Evolutionary conservation across 2,113 vertebrate genomes (phyloP), one percentile per base, ranked within the genome.

Genomic region (Dasyprocta punctata): DNA sequence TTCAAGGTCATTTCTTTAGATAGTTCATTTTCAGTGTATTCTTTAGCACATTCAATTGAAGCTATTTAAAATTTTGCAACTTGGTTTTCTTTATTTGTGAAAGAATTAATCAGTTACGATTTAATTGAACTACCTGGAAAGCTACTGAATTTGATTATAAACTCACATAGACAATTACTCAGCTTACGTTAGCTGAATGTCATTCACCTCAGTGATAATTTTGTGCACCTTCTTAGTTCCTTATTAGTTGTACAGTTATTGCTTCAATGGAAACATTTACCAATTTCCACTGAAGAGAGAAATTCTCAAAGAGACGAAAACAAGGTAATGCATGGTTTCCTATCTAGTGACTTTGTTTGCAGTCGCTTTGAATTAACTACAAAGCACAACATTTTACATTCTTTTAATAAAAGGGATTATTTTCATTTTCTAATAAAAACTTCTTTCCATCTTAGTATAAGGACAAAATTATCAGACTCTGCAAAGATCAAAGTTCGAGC

Each of bases 51-150:
- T 90, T 96, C 19, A 63, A 93, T 96, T 94, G 2, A 97, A 12
- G 30, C 94, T 91, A 93, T 96, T 98, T 94, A 89, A 75, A 98
- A 96, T 33, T 97, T 98, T 97, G 7, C 49, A 97, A 82, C 56
- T 81, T 54, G 85, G 14, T 33, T 77, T 95, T 63, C 95, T 97
- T 94, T 71, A 38, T 97, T 93, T n/a, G 81, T 5, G 13, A 47
- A 94, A 71, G 47, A 96, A 98, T 90, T 93, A 97, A 91, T 89
- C 89, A 97, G 73, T 30, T 87, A 60, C 60, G 90, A 38, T 95
- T 95, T 96, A 98, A 98, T 91, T 94, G 89, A 96, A 89, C 49
- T 94, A 97, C 30, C 85, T 96, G 52, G 86, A 96, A 97, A 97
- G 49, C 77, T 81, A 96, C 47, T 93, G 94, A 92, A 63, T 88